Conservation (phyloP, 2,797 vertebrate species). For the Martes flavigula region DNA sequence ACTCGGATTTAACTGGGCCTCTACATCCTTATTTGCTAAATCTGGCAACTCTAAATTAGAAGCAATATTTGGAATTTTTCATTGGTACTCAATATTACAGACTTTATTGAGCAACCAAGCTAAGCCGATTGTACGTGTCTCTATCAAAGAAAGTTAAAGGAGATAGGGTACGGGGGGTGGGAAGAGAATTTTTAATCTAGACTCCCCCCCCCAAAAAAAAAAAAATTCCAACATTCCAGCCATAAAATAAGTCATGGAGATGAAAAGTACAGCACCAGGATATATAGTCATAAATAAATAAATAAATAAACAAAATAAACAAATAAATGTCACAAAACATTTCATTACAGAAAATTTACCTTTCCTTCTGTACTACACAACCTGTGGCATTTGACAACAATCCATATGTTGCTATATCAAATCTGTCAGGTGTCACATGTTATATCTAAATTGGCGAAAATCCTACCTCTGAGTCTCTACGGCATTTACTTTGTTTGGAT, state of each 20-base stretch:
- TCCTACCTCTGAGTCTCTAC: conserved; percentile 68
- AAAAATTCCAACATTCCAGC: background rate
- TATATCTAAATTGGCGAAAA: conserved; percentile 79
- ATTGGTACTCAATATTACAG: background rate
- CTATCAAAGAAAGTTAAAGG: conserved; percentile 13
- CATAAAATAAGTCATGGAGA: background rate
- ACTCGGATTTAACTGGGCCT: background rate
- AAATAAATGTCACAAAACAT: background rate
- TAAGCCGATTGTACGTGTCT: background rate
- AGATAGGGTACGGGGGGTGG: background rate
- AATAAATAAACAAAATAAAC: background rate
- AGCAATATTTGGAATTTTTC: background rate
- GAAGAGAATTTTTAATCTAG: background rate
- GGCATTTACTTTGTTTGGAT: conserved; percentile 75
- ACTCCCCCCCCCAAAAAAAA: background rate
- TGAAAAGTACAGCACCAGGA: background rate
- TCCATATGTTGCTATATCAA: conserved; percentile 66
- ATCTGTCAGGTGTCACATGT: conserved; percentile 79
- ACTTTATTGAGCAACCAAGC: background rate
- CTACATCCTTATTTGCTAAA: background rate
- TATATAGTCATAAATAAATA: background rate
- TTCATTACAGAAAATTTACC: background rate
- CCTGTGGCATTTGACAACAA: conserved; percentile 56
- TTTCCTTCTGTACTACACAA: background rate
- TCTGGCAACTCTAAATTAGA: background rate